Evolutionary conservation across 92 coral and sea anemone genomes (phyloP).

Genomic region (Nematostella vectensis): DNA sequence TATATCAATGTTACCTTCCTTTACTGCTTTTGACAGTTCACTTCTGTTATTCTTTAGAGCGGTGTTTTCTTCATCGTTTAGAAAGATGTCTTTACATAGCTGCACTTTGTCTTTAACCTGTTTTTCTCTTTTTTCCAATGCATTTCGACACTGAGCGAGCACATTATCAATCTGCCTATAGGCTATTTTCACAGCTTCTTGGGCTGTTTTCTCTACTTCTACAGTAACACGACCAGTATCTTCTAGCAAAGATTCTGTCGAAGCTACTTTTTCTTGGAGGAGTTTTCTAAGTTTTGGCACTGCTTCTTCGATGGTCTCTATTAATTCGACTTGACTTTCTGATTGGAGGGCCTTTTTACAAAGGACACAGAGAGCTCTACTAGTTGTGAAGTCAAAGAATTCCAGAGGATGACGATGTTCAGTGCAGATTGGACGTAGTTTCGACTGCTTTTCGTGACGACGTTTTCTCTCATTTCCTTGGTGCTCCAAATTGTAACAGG

Average conservation of each 20-base stretch:
- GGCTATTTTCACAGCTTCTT: conserved; percentile 24
- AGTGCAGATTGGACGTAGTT: conserved; percentile 59
- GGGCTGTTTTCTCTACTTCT: conserved; percentile 22
- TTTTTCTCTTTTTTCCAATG: conserved; percentile 43
- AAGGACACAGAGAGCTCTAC: conserved; percentile 52
- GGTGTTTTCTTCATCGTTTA: too few species aligned
- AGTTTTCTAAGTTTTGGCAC: conserved; percentile 45
- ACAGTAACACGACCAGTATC: conserved; percentile 12
- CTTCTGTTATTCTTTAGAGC: too few species aligned
- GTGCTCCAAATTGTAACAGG: conserved; percentile 80
- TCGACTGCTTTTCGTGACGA: conserved; percentile 52
- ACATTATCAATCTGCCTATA: conserved; percentile 16
- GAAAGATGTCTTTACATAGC: too few species aligned
- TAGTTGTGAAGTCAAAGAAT: conserved; percentile 56
- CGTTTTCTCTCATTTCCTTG: conserved; percentile 67
- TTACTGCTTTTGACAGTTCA: too few species aligned
- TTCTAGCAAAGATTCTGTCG: conserved; percentile 27
- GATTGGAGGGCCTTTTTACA: conserved; percentile 41
- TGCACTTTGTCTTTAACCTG: too few species aligned
- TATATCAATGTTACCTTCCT: too few species aligned
- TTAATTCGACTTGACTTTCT: conserved; percentile 12
- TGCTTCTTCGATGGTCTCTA: conserved; percentile 36
- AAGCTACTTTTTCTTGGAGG: conserved; percentile 38
- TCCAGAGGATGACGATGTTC: conserved; percentile 83
- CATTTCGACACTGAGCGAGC: conserved; percentile 22